A percentile compares a stretch with the other conserved stretches of the same genome.
Conservation (phyloP, 2,888 invertebrate genomes). For the Tromatobia lineatoria region DNA sequence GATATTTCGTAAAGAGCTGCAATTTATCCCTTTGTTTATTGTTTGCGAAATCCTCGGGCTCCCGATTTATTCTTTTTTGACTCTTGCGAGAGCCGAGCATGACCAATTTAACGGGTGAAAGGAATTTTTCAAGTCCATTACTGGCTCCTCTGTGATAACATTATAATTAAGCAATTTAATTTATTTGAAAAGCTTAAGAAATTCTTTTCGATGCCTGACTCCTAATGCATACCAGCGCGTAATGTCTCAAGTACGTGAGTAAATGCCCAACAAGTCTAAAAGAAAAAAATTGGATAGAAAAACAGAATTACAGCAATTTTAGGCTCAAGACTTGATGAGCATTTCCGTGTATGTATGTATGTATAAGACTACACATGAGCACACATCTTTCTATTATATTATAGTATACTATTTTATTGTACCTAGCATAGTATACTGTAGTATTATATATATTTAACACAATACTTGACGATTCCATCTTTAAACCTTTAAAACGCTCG, state of each 20-base stretch:
- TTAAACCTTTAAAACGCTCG: constrained; percentile 57
- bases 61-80: neutral
- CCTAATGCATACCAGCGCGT: constrained; percentile 30
- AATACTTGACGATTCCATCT: constrained; percentile 57
- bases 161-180: neutral
- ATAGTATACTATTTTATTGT: constrained; percentile 43
- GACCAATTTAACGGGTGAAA: constrained; percentile 26
- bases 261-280: constrained; percentile 18
- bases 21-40: neutral
- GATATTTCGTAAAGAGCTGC: constrained; percentile 10
- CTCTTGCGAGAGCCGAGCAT: constrained; percentile 54
- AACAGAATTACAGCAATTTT: neutral
- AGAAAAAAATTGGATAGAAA: neutral
- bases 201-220: constrained; percentile 15
- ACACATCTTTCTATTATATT: constrained; percentile 51
- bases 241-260: constrained; percentile 43
- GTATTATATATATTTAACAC: constrained; percentile 52
- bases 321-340: neutral
- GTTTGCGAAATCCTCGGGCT: constrained; percentile 3
- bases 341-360: constrained; percentile 30
- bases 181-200: neutral
- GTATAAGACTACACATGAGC: constrained; percentile 36
- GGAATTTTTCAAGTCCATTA: constrained; percentile 7
- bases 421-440: constrained; percentile 45
- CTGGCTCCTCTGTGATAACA: neutral